Evolutionary conservation across 2,888 invertebrate genomes (phyloP).

Genomic region (Erebia epiphron): DNA sequence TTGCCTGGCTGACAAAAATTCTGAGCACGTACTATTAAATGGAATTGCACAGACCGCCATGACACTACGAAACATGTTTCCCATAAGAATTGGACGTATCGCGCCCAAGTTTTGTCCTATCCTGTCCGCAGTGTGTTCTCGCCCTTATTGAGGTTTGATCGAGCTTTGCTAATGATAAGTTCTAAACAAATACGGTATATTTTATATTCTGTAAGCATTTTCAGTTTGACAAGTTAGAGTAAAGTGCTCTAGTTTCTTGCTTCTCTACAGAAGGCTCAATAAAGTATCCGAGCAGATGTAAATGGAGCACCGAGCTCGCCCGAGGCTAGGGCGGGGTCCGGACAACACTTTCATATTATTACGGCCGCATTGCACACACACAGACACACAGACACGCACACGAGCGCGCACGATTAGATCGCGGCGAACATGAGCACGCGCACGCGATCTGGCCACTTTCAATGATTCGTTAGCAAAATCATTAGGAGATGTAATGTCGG

Average conservation of each 20-base stretch:
- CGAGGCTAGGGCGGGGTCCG: constrained; percentile 81
- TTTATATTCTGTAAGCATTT: constrained; percentile 12
- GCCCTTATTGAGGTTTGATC: no score
- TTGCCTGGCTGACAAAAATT: no score
- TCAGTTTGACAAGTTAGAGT: constrained; percentile 26
- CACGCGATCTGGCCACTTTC: constrained; percentile 81
- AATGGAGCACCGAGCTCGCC: constrained; percentile 75
- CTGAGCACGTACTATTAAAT: no score
- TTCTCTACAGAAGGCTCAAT: constrained; percentile 71
- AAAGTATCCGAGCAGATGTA: constrained; percentile 80
- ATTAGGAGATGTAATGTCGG: constrained; percentile 82
- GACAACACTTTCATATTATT: constrained; percentile 82
- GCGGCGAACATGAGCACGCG: constrained; percentile 54
- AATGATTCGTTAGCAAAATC: constrained; percentile 83
- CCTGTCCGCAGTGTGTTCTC: no score
- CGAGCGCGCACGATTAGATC: constrained; percentile 51
- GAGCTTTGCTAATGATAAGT: neutral
- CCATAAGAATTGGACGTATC: no score
- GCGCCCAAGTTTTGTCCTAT: no score
- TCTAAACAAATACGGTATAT: neutral
- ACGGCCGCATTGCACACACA: constrained; percentile 66
- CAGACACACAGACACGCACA: constrained; percentile 46
- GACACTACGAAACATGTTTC: no score
- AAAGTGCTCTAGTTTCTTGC: constrained; percentile 37
- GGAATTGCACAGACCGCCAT: no score